A percentile compares a stretch with the other conserved stretches of the same genome.
Conservation (phyloP, 2,113 vertebrate species). For the Tychaedon coryphoeus region DNA sequence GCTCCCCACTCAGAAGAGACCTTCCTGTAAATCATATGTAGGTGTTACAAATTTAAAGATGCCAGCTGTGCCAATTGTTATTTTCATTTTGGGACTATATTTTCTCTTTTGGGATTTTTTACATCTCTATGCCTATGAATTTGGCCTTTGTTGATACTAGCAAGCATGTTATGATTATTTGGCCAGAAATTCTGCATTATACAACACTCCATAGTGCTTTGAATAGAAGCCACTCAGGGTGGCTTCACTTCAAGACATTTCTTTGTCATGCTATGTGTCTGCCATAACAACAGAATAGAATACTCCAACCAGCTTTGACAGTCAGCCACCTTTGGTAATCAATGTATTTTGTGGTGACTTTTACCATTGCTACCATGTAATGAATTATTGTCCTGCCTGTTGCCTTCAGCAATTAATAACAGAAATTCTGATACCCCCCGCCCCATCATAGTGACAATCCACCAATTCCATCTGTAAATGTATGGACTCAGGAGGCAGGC, state of each 20-base stretch:
- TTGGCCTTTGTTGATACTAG: not conserved
- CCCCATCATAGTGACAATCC: not conserved
- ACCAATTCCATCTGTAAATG: not conserved
- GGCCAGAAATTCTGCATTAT: not conserved
- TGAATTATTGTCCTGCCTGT: conserved; percentile 6
- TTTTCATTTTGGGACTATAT: not conserved
- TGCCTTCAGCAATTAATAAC: conserved; percentile 28
- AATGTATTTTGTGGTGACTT: not conserved
- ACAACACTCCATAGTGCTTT: not conserved
- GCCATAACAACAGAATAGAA: not conserved
- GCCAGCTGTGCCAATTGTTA: not conserved
- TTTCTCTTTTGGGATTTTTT: not conserved
- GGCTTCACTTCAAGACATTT: not conserved
- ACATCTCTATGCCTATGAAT: not conserved
- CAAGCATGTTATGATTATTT: not conserved
- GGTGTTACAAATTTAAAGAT: not conserved
- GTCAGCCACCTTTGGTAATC: not conserved
- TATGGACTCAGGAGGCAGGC: not conserved
- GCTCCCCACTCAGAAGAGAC: not conserved
- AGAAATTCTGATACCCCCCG: not conserved
- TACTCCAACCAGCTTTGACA: not conserved
- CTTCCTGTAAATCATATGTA: not conserved
- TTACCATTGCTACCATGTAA: not conserved
- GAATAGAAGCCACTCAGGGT: not conserved
- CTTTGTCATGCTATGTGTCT: not conserved